phyloP scores from a whole-genome alignment of 2,888 invertebrate genomes.

The Andrena praecox region DNA sequence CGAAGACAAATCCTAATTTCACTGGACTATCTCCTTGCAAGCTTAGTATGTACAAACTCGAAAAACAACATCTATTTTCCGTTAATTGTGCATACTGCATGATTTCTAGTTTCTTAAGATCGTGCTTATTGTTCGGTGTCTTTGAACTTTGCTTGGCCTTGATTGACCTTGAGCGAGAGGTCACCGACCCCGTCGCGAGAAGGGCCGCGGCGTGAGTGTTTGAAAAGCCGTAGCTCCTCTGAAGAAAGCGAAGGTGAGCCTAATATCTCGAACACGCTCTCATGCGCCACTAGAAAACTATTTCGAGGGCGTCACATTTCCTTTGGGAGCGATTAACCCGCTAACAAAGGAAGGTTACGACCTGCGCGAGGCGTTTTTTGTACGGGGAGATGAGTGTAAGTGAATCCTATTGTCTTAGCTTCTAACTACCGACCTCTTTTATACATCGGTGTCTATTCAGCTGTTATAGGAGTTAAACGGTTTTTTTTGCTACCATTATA shows the following conservation, averaged over 20 bases:
- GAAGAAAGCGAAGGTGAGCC: constrained; percentile 28
- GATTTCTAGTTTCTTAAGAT: neutral
- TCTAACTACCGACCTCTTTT: too few relatives aligned
- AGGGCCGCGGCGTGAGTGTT: constrained; percentile 15
- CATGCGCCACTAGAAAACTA: neutral
- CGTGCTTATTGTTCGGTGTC: neutral
- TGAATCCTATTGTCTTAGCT: too few relatives aligned
- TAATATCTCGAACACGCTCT: constrained; percentile 12
- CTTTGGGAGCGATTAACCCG: neutral
- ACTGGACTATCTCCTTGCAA: too few relatives aligned
- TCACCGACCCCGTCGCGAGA: constrained; percentile 28
- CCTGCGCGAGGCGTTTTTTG: neutral
- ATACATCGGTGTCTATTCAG: too few relatives aligned
- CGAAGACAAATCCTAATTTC: too few relatives aligned
- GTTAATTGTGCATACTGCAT: too few relatives aligned
- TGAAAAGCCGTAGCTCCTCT: constrained; percentile 22
- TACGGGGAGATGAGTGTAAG: too few relatives aligned
- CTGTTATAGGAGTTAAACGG: too few relatives aligned
- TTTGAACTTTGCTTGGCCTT: constrained; percentile 35
- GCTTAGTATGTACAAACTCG: too few relatives aligned
- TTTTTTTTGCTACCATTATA: too few relatives aligned
- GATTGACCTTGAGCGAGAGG: constrained; percentile 35
- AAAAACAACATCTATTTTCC: too few relatives aligned
- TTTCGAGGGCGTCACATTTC: neutral
- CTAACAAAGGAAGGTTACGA: neutral